phyloP scores from a whole-genome alignment of 2,797 vertebrate genomes.

The Sebastes itinus region DNA sequence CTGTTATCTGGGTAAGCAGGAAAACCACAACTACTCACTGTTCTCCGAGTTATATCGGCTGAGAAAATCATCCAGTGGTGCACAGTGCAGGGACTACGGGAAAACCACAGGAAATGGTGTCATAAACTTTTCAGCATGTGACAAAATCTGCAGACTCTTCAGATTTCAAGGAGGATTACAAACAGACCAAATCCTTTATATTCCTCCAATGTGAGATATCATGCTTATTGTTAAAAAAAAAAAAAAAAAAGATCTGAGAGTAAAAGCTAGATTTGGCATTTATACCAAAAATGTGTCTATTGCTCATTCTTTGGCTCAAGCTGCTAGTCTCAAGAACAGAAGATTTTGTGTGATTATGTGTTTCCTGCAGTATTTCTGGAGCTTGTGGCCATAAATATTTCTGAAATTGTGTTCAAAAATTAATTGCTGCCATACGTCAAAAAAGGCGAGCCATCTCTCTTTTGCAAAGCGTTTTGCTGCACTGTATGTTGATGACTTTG shows the following conservation, averaged over 20 bases:
- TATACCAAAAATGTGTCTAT: background rate
- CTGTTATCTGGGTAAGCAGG: background rate
- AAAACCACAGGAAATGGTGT: constrained; percentile 2
- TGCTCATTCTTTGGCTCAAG: constrained; percentile 1
- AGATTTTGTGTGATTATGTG: background rate
- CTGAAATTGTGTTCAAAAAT: background rate
- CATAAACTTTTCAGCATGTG: constrained; percentile 3
- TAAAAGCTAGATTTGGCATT: constrained; percentile 1
- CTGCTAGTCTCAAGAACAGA: background rate
- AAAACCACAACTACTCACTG: constrained; percentile 11
- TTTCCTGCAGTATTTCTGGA: background rate
- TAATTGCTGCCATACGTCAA: background rate
- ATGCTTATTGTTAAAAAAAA: background rate
- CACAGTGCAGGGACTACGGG: background rate
- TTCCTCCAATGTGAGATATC: background rate
- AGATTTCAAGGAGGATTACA: background rate
- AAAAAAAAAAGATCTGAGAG: background rate
- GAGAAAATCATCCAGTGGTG: background rate
- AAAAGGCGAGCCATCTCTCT: background rate
- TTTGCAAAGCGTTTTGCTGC: background rate
- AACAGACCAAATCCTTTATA: background rate
- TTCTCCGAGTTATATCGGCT: background rate
- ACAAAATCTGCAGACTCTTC: background rate
- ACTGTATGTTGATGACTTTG: background rate
- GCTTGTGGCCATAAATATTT: background rate